Evolutionary conservation across 2,888 invertebrate species (phyloP).

Genomic region (Sphecodes monilicornis): DNA sequence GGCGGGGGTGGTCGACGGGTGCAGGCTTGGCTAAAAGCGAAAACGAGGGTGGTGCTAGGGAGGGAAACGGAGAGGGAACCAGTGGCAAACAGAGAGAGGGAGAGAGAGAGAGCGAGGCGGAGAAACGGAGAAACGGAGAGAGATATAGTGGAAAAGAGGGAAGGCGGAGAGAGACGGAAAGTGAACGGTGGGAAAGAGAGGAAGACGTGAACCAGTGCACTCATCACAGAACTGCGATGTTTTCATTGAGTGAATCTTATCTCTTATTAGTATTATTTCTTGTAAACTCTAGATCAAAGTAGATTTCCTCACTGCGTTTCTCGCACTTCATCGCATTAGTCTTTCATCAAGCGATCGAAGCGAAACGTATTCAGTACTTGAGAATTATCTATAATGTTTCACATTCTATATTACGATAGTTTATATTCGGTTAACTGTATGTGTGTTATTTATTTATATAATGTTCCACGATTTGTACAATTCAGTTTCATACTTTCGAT

Average conservation of each 20-base stretch:
- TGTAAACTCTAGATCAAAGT: not conserved
- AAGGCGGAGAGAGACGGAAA: not conserved
- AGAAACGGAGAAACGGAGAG: not conserved
- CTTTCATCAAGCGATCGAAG: no score
- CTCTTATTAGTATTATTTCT: not conserved
- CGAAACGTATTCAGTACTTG: no score
- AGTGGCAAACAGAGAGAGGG: not conserved
- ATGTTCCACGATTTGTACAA: no score
- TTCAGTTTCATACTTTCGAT: no score
- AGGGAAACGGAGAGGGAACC: not conserved
- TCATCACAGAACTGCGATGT: not conserved
- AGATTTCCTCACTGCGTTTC: no score
- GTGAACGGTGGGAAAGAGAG: not conserved
- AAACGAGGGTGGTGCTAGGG: slow-evolving; percentile 44
- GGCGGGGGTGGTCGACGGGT: not conserved
- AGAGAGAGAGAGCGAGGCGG: not conserved
- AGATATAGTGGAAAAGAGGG: no score
- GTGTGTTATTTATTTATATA: no score
- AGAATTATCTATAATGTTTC: no score
- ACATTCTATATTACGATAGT: no score
- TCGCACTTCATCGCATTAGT: no score
- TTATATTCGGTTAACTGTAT: no score
- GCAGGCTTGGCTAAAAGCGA: slow-evolving; percentile 47
- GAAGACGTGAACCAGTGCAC: not conserved
- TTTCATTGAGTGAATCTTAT: not conserved